Percentiles rank a stretch among this genome's conserved stretches.
Conservation (phyloP, 2,113 vertebrate genomes). For the Pteropus alecto region DNA sequence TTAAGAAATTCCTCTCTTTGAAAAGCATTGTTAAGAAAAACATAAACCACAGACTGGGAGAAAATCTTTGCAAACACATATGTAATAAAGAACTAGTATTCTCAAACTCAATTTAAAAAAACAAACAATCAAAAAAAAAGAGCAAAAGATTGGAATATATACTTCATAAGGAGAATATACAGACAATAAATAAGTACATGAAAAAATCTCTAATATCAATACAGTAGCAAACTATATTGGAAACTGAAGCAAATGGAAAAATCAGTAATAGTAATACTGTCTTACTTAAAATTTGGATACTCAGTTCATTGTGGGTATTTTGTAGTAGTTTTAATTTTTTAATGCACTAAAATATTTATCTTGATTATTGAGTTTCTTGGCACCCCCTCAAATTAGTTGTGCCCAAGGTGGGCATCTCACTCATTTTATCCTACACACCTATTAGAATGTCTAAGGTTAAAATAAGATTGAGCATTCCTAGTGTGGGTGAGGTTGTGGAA, state of each 20-base stretch:
- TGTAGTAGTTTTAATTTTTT: neutral
- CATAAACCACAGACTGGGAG: neutral
- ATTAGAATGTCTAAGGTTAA: neutral
- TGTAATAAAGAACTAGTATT: neutral
- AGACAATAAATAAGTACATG: neutral
- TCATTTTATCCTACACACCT: neutral
- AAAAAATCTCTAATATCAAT: neutral
- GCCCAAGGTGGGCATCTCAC: neutral
- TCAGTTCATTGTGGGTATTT: neutral
- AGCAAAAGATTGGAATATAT: neutral
- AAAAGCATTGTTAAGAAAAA: neutral
- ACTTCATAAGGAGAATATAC: neutral
- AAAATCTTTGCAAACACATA: neutral
- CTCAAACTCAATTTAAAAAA: neutral
- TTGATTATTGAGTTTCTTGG: neutral
- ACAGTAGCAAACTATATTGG: neutral
- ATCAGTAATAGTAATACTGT: neutral
- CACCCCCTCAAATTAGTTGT: neutral
- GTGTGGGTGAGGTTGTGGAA: neutral
- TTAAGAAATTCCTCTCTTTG: neutral
- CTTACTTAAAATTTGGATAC: neutral
- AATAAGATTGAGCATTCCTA: neutral
- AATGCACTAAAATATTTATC: neutral
- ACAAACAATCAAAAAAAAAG: neutral
- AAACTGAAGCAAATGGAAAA: neutral